A percentile compares a stretch with the other conserved stretches of the same genome.
These are phyloP conservation scores for Ispidina picta DNA, from an alignment of 2,797 vertebrate genomes.

Conservation along the genomic window DNA sequence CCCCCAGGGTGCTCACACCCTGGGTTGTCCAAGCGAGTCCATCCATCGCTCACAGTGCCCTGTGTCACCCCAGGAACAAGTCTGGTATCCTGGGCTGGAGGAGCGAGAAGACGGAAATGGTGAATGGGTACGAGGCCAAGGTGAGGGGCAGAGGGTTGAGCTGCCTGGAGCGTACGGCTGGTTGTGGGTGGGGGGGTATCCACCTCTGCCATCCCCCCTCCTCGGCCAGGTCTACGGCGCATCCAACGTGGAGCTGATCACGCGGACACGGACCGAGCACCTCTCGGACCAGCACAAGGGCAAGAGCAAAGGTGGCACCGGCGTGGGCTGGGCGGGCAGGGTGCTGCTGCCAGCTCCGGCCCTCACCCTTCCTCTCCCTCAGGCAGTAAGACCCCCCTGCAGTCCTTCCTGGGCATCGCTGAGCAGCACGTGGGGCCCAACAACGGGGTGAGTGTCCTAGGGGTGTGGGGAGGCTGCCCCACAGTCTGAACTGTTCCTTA, in stretches of 20 bases:
- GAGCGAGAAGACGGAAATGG: conserved; percentile 94
- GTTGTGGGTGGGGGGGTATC: neutral
- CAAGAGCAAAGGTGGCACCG: conserved; percentile 88
- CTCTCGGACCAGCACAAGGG: conserved; percentile 95
- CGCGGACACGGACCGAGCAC: conserved; percentile 94
- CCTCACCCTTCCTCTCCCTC: conserved; percentile 48
- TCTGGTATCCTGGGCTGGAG: conserved; percentile 96
- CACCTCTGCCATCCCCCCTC: neutral
- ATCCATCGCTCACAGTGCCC: neutral
- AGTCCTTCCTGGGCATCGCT: conserved; percentile 96
- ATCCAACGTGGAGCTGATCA: conserved; percentile 96
- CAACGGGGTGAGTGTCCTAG: conserved; percentile 86
- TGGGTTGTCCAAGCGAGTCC: neutral
- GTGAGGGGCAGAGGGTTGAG: conserved; percentile 70
- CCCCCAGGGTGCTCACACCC: accelerated
- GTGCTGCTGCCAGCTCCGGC: neutral
- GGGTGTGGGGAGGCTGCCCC: accelerated
- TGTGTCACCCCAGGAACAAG: conserved; percentile 87
- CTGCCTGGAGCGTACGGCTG: accelerated
- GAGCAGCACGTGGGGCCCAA: conserved; percentile 96
- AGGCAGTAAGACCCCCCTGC: conserved; percentile 95
- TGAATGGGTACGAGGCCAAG: conserved; percentile 97
- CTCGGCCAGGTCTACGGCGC: conserved; percentile 90
- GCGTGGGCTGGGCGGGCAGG: neutral
- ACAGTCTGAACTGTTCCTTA: accelerated